Conservation (phyloP, 2,113 vertebrate species). For the Petroica traversi region DNA sequence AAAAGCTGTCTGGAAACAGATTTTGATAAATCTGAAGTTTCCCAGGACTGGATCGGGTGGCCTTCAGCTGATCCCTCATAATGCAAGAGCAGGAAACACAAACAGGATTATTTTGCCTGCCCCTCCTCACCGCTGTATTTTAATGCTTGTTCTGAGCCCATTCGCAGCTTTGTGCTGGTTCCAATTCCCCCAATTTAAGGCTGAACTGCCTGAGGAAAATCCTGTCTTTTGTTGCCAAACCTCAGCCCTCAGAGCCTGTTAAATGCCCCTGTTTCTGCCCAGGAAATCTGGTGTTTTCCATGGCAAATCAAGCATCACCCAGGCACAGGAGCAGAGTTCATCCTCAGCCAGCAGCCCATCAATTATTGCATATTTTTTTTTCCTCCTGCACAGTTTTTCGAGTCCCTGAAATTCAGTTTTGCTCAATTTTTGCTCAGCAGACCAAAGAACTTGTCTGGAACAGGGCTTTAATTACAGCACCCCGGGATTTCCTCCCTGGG, state of each 20-base stretch:
- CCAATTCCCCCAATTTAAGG: background rate
- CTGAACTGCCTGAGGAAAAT: background rate
- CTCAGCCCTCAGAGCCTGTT: too few species aligned
- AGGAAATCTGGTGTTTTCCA: background rate
- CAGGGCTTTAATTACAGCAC: background rate
- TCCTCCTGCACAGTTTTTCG: background rate
- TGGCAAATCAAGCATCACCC: background rate
- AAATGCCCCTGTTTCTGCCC: background rate
- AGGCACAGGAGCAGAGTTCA: background rate
- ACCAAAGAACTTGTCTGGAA: background rate
- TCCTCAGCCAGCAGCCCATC: background rate
- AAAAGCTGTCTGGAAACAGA: background rate
- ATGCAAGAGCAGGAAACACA: fast-evolving
- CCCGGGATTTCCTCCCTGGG: background rate
- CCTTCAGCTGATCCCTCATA: background rate
- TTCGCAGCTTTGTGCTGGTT: background rate
- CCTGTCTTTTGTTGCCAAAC: background rate
- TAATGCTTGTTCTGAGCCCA: background rate
- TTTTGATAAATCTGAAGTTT: background rate
- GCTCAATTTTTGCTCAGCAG: background rate
- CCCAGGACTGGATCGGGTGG: fast-evolving
- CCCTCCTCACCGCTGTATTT: background rate
- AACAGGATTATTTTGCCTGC: background rate
- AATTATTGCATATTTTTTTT: background rate
- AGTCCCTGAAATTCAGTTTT: background rate